Percentiles rank a stretch among this genome's conserved stretches.
phyloP scores from a whole-genome alignment of 1,140 invertebrate genomes.

The Mya arenaria region DNA sequence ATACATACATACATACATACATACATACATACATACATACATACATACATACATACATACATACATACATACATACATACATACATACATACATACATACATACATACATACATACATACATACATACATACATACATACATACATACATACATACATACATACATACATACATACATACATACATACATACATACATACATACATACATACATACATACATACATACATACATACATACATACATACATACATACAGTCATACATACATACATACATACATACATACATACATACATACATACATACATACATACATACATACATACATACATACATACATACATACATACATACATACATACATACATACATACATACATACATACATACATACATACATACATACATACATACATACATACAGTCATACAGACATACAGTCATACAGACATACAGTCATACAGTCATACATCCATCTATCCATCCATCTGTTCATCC shows the following conservation, averaged over 20 bases:
- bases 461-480: too few species aligned
- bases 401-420: conserved; percentile 25
- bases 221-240: background rate
- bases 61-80: background rate
- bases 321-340: background rate
- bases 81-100: conserved; percentile 19
- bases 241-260: background rate
- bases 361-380: conserved; percentile 25
- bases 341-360: conserved; percentile 14
- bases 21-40: background rate
- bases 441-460: background rate
- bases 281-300: conserved; percentile 19
- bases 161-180: background rate
- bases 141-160: conserved; percentile 4
- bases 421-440: background rate
- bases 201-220: background rate
- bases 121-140: background rate
- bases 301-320: background rate
- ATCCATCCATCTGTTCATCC: too few species aligned
- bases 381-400: conserved; percentile 25
- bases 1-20: background rate
- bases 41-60: background rate
- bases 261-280: conserved; percentile 6
- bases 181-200: background rate
- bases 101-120: conserved; percentile 22